phyloP scores from a whole-genome alignment of 2,888 invertebrate species.

The Fragum whitleyi region DNA sequence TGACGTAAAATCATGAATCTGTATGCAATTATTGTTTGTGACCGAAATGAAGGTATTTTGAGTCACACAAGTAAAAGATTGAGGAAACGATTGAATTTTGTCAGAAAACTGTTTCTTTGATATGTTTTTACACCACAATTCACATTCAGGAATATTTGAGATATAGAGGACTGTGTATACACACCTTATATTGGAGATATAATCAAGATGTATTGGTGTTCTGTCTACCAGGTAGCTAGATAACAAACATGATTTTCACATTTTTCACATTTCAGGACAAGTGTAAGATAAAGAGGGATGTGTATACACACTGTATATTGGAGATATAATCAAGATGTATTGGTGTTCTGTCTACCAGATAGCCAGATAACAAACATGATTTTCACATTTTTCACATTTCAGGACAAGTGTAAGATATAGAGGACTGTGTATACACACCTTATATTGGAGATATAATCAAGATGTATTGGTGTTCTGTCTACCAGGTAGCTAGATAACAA shows the following conservation, averaged over 20 bases:
- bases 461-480: conserved; percentile 90
- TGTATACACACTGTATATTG: conserved; percentile 90
- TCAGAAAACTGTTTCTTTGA: too few relatives aligned
- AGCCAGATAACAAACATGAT: too few relatives aligned
- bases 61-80: too few relatives aligned
- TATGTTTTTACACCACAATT: too few relatives aligned
- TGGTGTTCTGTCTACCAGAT: conserved; percentile 90
- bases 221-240: conserved; percentile 88
- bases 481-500: conserved; percentile 86
- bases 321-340: conserved; percentile 88
- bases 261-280: too few relatives aligned
- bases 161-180: conserved; percentile 88
- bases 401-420: conserved; percentile 88
- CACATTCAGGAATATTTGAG: too few relatives aligned
- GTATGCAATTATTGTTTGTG: too few relatives aligned
- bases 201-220: conserved; percentile 89
- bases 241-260: too few relatives aligned
- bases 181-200: conserved; percentile 89
- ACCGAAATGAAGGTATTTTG: too few relatives aligned
- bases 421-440: conserved; percentile 89
- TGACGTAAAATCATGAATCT: too few relatives aligned
- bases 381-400: too few relatives aligned
- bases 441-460: conserved; percentile 88
- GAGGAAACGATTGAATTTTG: too few relatives aligned
- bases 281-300: conserved; percentile 88